A percentile compares a stretch with the other conserved stretches of the same genome.
Evolutionary conservation across 2,888 invertebrate species (phyloP).

Genomic region (Tetheella fluctuosa): DNA sequence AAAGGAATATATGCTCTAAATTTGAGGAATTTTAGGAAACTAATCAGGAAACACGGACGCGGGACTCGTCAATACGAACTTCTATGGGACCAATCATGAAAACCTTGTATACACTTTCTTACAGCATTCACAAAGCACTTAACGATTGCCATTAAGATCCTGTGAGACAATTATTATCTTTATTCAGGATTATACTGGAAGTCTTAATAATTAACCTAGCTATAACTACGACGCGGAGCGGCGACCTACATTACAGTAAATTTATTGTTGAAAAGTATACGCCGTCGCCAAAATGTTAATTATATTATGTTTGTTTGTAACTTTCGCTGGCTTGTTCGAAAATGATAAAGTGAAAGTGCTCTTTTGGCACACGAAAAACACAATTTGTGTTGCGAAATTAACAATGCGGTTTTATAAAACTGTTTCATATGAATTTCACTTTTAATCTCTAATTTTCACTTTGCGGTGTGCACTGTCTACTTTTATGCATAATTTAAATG

Average conservation of each 20-base stretch:
- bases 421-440: background rate
- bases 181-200: background rate
- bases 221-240: background rate
- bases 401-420: background rate
- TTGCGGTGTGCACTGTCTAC: background rate
- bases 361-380: constrained; percentile 5
- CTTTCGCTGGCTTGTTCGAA: background rate
- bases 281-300: constrained; percentile 8
- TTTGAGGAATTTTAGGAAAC: no score
- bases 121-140: no score
- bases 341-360: constrained; percentile 5
- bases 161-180: background rate
- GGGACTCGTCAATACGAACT: no score
- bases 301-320: constrained; percentile 9
- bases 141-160: background rate
- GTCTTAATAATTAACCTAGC: background rate
- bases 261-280: constrained; percentile 9
- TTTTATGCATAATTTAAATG: background rate
- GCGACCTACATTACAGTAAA: constrained; percentile 11
- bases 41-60: no score
- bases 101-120: no score
- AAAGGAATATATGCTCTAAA: no score
- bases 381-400: constrained; percentile 1
- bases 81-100: no score
- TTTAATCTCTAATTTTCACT: background rate